Percentiles rank a stretch among this genome's conserved stretches.
phyloP scores from a whole-genome alignment of 2,113 vertebrate genomes.

The Indri indri region DNA sequence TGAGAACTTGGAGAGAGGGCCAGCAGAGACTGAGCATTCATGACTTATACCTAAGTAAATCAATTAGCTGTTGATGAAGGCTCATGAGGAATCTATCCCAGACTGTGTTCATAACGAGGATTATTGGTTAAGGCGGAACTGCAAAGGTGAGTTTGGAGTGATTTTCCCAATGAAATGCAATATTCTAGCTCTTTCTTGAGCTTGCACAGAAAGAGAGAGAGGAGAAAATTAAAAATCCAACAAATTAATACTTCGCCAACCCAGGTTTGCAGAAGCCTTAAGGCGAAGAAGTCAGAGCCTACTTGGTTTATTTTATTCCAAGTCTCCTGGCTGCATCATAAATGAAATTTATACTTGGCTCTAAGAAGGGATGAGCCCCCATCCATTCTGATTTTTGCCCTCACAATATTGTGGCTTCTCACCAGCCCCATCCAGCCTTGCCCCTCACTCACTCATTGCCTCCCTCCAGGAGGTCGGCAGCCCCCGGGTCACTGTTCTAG shows the following conservation, averaged over 20 bases:
- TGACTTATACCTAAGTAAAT: slow-evolving; percentile 83
- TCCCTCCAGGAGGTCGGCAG: neutral
- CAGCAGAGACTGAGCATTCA: slow-evolving; percentile 69
- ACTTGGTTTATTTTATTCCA: neutral
- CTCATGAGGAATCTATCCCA: slow-evolving; percentile 67
- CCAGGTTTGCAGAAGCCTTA: neutral
- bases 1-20: slow-evolving; percentile 63
- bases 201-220: neutral
- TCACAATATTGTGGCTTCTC: neutral
- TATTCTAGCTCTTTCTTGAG: slow-evolving; percentile 5
- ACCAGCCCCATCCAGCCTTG: neutral
- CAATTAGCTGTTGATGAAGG: slow-evolving; percentile 79
- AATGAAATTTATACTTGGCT: neutral
- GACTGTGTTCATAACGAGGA: neutral
- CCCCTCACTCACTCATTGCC: fast-evolving
- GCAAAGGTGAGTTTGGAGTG: neutral
- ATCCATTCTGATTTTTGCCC: neutral
- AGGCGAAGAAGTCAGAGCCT: neutral
- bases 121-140: neutral
- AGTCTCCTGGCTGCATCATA: neutral
- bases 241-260: neutral
- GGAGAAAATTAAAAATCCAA: neutral
- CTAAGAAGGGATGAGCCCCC: neutral
- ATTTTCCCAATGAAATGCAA: slow-evolving; percentile 30
- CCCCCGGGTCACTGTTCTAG: neutral